A percentile compares a stretch with the other conserved stretches of the same genome.
Evolutionary conservation across 2,113 vertebrate species (phyloP).

Genomic region (Chaetorhynchus papuensis): DNA sequence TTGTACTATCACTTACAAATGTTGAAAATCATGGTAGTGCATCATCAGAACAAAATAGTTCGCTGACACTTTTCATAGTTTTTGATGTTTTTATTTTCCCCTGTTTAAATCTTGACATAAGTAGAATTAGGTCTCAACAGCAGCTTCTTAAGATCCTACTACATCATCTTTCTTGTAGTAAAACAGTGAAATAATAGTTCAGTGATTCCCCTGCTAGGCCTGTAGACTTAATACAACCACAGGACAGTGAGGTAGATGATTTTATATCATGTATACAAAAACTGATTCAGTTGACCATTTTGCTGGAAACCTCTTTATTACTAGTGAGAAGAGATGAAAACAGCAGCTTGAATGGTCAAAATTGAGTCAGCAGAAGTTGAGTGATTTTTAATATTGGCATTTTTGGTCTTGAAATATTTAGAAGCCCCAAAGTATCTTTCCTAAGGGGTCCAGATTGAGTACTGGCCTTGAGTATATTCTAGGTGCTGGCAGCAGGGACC

Average conservation of each 20-base stretch:
- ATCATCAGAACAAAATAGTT: neutral
- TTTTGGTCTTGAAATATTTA: neutral
- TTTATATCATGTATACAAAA: neutral
- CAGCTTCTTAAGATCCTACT: neutral
- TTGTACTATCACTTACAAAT: neutral
- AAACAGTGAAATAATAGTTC: neutral
- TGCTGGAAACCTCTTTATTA: neutral
- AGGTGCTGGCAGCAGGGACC: neutral
- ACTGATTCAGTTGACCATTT: neutral
- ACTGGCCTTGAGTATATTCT: neutral
- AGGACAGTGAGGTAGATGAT: neutral
- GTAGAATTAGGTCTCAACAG: neutral
- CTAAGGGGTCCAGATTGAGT: neutral
- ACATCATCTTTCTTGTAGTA: neutral
- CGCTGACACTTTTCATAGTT: neutral
- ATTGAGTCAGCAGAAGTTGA: neutral
- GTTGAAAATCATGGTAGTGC: neutral
- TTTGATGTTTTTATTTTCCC: neutral
- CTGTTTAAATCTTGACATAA: neutral
- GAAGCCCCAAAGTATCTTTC: neutral
- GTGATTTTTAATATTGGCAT: neutral
- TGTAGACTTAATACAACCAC: neutral
- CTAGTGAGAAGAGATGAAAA: neutral
- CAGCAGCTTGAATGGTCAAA: neutral
- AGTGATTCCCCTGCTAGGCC: neutral